Conservation (phyloP, 2,888 invertebrate species). For the Alsophila aescularia region DNA sequence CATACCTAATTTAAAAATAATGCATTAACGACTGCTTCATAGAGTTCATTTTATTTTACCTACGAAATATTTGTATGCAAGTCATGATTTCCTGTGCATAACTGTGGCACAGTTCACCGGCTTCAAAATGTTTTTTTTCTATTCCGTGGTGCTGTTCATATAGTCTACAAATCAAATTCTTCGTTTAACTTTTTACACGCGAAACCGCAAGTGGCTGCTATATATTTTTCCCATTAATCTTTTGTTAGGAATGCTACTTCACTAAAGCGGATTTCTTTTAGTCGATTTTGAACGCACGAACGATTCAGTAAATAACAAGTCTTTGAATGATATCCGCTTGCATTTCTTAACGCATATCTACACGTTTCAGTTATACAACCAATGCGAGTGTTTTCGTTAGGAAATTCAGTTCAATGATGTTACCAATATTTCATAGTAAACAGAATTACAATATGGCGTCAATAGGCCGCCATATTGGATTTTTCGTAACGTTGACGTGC, state of each 20-base stretch:
- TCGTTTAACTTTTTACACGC: constrained; percentile 20
- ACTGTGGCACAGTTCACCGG: too few species aligned
- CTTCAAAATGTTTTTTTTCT: too few species aligned
- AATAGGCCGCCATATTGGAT: too few species aligned
- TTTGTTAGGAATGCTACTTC: constrained; percentile 16
- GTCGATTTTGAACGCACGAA: constrained; percentile 28
- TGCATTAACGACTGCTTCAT: too few species aligned
- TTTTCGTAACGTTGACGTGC: too few species aligned
- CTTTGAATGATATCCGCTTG: constrained; percentile 25
- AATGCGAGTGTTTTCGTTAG: neutral
- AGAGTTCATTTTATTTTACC: too few species aligned
- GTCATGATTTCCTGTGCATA: too few species aligned
- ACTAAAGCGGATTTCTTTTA: constrained; percentile 16
- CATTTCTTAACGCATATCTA: constrained; percentile 15
- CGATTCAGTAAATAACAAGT: constrained; percentile 24
- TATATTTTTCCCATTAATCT: constrained; percentile 16
- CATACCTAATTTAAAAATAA: too few species aligned
- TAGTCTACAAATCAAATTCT: constrained; percentile 10
- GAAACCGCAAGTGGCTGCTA: constrained; percentile 8
- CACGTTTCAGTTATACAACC: constrained; percentile 4
- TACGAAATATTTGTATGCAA: too few species aligned
- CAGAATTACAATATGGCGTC: too few species aligned
- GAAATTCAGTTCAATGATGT: constrained; percentile 16
- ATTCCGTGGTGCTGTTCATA: neutral
- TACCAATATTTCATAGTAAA: constrained; percentile 36